These are phyloP conservation scores for Poecilia picta DNA, from an alignment of 2,797 vertebrate genomes.

Conservation along the genomic window DNA sequence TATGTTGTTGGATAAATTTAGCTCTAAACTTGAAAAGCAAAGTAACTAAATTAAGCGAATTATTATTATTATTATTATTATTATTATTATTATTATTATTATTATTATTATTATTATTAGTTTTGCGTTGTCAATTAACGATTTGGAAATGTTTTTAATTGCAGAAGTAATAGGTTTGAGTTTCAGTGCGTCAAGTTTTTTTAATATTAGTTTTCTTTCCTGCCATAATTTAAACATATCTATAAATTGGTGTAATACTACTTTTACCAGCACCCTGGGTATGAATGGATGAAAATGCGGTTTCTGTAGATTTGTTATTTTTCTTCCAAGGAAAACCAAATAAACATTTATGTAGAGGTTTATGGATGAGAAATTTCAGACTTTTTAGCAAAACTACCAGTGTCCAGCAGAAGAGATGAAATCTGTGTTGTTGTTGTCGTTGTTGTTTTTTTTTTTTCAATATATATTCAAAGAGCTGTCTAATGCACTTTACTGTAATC, in stretches of 20 bases:
- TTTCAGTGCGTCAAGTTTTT: not conserved
- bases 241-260: not conserved
- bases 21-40: not conserved
- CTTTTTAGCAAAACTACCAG: constrained; percentile 27
- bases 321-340: too few relatives aligned
- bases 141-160: not conserved
- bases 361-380: not conserved
- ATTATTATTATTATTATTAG: not conserved
- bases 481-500: constrained; percentile 43
- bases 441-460: not conserved
- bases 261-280: too few relatives aligned
- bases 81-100: not conserved
- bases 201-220: not conserved
- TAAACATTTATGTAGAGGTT: not conserved
- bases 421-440: constrained; percentile 34
- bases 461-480: constrained; percentile 9
- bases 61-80: not conserved
- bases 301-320: too few relatives aligned
- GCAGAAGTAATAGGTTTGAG: constrained; percentile 1
- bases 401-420: constrained; percentile 35
- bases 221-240: not conserved
- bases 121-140: not conserved
- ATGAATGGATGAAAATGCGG: too few relatives aligned
- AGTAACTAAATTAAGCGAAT: not conserved
- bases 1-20: not conserved